A percentile compares a stretch with the other conserved stretches of the same genome.
Conservation (phyloP, 2,888 invertebrate genomes). For the Drosophila cracens region DNA sequence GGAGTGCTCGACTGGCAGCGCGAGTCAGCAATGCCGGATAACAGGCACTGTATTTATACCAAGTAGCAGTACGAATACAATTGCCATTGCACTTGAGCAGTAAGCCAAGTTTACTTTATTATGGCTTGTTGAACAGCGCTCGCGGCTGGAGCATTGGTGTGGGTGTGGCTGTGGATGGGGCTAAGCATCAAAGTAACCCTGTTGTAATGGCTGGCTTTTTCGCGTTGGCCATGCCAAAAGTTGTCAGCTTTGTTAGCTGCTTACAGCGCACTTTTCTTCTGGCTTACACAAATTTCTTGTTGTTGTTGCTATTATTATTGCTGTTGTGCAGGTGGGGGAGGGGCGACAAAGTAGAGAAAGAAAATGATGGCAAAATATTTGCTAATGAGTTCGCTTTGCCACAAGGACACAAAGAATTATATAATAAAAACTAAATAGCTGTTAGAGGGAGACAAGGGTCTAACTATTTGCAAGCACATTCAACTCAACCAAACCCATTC, state of each 20-base stretch:
- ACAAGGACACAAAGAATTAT: conserved; percentile 7
- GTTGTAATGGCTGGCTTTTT: conserved; percentile 45
- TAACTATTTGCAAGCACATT: conserved; percentile 1
- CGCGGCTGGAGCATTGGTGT: neutral
- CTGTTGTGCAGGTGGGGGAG: conserved; percentile 4
- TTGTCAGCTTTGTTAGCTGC: conserved; percentile 46
- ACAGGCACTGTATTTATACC: conserved; percentile 46
- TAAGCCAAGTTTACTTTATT: conserved; percentile 78
- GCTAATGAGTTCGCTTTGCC: conserved; percentile 64
- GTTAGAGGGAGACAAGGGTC: conserved; percentile 6
- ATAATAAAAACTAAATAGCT: neutral
- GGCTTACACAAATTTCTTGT: conserved; percentile 17
- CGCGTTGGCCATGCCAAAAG: conserved; percentile 37
- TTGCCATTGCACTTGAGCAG: conserved; percentile 79
- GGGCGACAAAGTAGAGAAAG: neutral
- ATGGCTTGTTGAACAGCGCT: conserved; percentile 41
- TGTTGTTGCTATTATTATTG: neutral
- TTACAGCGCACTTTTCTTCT: conserved; percentile 38
- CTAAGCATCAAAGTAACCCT: conserved; percentile 42
- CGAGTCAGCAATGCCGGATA: conserved; percentile 34
- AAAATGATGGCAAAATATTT: conserved; percentile 56
- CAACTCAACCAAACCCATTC: conserved; percentile 11
- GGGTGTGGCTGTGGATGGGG: neutral
- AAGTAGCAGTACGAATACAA: conserved; percentile 56
- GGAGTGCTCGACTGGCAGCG: conserved; percentile 44